Evolutionary conservation across 2,113 vertebrate species (phyloP), one percentile per base, ranked within the genome.

Genomic region (Sorex fumeus): DNA sequence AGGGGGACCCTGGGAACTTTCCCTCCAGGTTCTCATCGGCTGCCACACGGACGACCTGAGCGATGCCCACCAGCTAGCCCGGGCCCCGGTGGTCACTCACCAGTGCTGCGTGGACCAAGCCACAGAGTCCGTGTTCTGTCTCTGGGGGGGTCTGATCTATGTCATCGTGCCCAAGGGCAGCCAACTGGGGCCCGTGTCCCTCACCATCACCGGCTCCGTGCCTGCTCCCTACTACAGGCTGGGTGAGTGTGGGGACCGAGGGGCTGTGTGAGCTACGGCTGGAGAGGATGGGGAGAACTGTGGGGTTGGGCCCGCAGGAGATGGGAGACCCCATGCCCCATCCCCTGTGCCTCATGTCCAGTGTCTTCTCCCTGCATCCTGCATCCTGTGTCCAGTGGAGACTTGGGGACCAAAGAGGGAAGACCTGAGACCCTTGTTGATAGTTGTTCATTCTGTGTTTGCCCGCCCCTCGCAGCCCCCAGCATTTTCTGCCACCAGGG

Each of bases 71-170:
- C 84, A 96, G 75, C 96, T 98, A 87, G 97, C 76, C 40, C 96
- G 97, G 21, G 97, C 98, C 3, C 98, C 98, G 0, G 74, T 97
- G 60, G 97, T 98, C 4, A 95, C 95, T 10, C 95, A 90, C 0
- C 96, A 64, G 28, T 97, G 97, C 69, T 82, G 83, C 0, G 89
- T 98, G 82, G 75, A 96, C 83, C 93, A 80, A 67, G 94, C 97
- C 75, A 76, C 78, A 5, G 91, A 75, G 27, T 79, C 95, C 0
- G 1, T 98, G 23, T 97, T 97, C 94, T 97, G 95, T 90, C 96
- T 98, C 77, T 98, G 98, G 97, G 98, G 98, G 1, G 97, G 98
- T 27, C 97, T 98, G 8, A 87, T 98, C 84, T 98, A 98, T 30
- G 43, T 98, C 57, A 0, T 97, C 0, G 96, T 98, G 25, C 98